These are phyloP conservation scores for Venusia cambrica DNA, from an alignment of 2,888 invertebrate species.

Conservation along the genomic window DNA sequence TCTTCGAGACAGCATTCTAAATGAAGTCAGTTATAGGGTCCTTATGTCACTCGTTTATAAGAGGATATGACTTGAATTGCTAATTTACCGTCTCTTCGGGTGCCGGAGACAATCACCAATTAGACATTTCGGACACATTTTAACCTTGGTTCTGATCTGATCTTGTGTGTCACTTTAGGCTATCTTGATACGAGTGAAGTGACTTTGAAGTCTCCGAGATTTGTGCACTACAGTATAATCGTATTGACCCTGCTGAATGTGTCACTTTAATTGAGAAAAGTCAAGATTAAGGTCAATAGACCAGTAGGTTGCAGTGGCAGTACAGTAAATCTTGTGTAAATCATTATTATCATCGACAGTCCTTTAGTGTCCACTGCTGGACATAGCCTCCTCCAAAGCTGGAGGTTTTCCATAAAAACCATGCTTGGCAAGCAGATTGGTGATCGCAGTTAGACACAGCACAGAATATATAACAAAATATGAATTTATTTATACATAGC, in stretches of 20 bases:
- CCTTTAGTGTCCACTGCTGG: too few relatives aligned
- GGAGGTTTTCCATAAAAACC: too few relatives aligned
- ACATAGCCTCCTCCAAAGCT: too few relatives aligned
- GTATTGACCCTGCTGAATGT: slow-evolving; percentile 11
- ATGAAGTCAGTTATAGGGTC: slow-evolving; percentile 53
- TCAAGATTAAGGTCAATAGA: too few relatives aligned
- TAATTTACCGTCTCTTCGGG: slow-evolving; percentile 25
- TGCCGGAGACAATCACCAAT: slow-evolving; percentile 17
- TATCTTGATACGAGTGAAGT: slow-evolving; percentile 10
- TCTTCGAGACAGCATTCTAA: slow-evolving; percentile 65
- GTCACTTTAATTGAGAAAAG: slow-evolving; percentile 7
- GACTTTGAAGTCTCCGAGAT: slow-evolving; percentile 9
- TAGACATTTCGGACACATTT: slow-evolving; percentile 13
- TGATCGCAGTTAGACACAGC: too few relatives aligned
- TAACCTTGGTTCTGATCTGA: slow-evolving; percentile 13
- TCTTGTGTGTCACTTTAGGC: slow-evolving; percentile 10
- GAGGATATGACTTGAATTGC: slow-evolving; percentile 31
- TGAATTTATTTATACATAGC: too few relatives aligned
- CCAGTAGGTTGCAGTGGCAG: too few relatives aligned
- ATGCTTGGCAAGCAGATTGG: too few relatives aligned
- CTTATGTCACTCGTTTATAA: slow-evolving; percentile 45
- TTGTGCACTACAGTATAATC: slow-evolving; percentile 10
- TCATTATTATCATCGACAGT: too few relatives aligned
- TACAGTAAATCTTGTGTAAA: too few relatives aligned
- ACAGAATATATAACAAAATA: too few relatives aligned